Base-by-base conservation (phyloP, 92 coral and sea anemone genomes). In the Heteractis magnifica region DNA sequence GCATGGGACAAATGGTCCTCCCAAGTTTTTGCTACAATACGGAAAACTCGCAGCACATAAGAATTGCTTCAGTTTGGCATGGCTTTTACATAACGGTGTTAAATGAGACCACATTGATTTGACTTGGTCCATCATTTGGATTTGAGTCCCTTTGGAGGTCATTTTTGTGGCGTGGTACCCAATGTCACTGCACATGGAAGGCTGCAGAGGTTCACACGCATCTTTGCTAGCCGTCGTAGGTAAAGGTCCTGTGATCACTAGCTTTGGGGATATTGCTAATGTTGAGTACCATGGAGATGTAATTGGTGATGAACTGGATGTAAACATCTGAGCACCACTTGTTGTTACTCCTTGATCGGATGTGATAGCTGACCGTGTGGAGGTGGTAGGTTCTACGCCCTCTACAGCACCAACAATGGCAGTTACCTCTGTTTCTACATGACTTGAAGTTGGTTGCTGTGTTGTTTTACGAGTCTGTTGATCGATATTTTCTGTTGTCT, bases 151-250 rank as follows among this genome's bases (percentile, higher is more conserved):
- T 41, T 82, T 82, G 44, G 59, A 74, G 8, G 85, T 62, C 77
- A 85, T 71, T 34, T 80, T 83, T 19, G 92, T 89, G 23, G 65
- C 71, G 50, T 81, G 65, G 75, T 89, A 89, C 6, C 92, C 92
- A 49, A 84, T 82, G 76, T 81, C 82, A 79, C 80, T 56, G n/a
- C 92, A 89, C 74, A 89, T 81, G 78, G 88, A 84, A 52, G 87
- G 83, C 71, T 75, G 21, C 52, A 89, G 49, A 23, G 52, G 65
- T 71, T 89, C 92, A 76, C 92, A 89, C 48, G 65, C 77, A 34
- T 48, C 80, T 73, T 73, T 59, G 34, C 73, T 12, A 11, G 86
- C 49, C 20, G 76, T 52, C 10, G 86, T 82, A 1, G 86, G 86
- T n/a, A 58, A 56, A 6, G 86, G 59, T 8, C 59, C 56, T 10